Evolutionary conservation across 2,888 invertebrate species (phyloP).

Genomic region (Cryptocephalus moraei): DNA sequence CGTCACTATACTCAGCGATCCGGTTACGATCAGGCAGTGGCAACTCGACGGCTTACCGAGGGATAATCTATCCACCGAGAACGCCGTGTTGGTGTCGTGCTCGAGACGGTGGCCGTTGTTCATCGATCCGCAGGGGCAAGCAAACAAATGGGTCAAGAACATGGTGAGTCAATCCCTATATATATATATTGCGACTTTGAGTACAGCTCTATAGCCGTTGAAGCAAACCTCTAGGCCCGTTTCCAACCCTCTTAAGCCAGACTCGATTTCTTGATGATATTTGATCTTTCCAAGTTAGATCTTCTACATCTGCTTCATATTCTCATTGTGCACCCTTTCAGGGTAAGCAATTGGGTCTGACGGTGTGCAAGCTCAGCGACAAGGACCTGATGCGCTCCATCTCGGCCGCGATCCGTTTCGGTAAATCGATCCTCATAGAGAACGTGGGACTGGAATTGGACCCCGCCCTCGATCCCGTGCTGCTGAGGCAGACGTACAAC

Average conservation of each 20-base stretch:
- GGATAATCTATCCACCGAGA: conserved; percentile 78
- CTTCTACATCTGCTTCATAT: too few species aligned
- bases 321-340: conserved; percentile 23
- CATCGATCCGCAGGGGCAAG: conserved; percentile 88
- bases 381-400: conserved; percentile 58
- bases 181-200: too few species aligned
- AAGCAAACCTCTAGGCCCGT: too few species aligned
- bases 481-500: conserved; percentile 64
- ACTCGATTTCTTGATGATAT: too few species aligned
- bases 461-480: conserved; percentile 73
- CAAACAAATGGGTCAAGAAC: conserved; percentile 84
- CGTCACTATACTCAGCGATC: conserved; percentile 56
- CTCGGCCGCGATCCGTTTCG: conserved; percentile 61
- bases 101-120: conserved; percentile 83
- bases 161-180: conserved; percentile 47
- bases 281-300: too few species aligned
- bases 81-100: conserved; percentile 73
- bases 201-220: too few species aligned
- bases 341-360: conserved; percentile 60
- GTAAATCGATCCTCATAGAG: conserved; percentile 70
- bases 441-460: conserved; percentile 79
- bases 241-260: too few species aligned
- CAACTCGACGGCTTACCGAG: conserved; percentile 78
- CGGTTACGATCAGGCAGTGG: conserved; percentile 69
- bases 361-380: conserved; percentile 62